Conservation (phyloP, 2,113 vertebrate genomes). For the Actenoides hombroni region DNA sequence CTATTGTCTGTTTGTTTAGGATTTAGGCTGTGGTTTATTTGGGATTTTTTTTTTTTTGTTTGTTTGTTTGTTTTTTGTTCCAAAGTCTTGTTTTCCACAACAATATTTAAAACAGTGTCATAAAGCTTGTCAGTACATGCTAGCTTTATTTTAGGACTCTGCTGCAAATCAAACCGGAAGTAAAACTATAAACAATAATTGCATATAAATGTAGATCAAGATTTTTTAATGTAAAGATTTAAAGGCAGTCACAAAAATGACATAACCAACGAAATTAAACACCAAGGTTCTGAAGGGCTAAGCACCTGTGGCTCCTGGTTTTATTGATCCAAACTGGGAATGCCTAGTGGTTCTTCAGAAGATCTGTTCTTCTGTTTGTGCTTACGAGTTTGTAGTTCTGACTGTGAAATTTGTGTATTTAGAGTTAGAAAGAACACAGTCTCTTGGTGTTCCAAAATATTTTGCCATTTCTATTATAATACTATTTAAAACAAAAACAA, state of each 20-base stretch:
- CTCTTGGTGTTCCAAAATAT: background rate
- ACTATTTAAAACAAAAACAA: background rate
- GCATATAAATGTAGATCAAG: background rate
- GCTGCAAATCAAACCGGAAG: background rate
- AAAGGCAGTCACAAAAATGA: background rate
- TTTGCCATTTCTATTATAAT: background rate
- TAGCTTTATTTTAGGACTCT: background rate
- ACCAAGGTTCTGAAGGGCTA: background rate
- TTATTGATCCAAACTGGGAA: background rate
- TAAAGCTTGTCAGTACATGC: background rate
- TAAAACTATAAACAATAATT: background rate
- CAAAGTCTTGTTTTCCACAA: background rate
- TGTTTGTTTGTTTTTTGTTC: too few relatives aligned
- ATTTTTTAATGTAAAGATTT: background rate
- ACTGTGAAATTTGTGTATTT: background rate
- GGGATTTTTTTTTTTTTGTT: too few relatives aligned
- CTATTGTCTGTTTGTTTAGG: background rate
- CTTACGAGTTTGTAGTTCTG: rapidly evolving
- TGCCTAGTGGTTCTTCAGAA: background rate
- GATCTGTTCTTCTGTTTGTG: background rate
- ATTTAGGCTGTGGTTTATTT: background rate
- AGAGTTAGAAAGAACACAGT: background rate
- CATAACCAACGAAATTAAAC: background rate
- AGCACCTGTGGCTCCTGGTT: background rate
- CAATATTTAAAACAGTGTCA: background rate